These are phyloP conservation scores for Nixonia krombeini DNA, from an alignment of 1,140 invertebrate species.

Conservation along the genomic window DNA sequence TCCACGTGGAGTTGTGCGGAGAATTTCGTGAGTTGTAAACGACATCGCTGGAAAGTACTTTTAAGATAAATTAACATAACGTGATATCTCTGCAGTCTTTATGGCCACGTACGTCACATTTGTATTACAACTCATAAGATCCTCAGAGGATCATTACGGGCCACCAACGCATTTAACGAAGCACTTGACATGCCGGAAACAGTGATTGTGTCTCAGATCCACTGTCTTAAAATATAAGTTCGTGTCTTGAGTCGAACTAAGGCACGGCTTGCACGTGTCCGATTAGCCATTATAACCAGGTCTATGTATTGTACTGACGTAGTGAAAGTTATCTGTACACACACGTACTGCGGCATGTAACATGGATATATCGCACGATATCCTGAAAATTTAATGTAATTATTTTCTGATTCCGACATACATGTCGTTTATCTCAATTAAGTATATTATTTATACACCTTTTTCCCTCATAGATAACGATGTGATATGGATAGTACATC, in stretches of 20 bases:
- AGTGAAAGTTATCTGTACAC: slow-evolving; percentile 21
- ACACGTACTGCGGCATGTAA: not conserved
- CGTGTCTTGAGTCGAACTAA: slow-evolving; percentile 5
- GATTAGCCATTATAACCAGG: slow-evolving; percentile 7
- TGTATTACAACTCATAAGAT: not conserved
- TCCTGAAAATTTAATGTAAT: too few relatives aligned
- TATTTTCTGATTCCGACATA: too few relatives aligned
- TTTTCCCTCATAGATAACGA: too few relatives aligned
- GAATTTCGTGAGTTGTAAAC: too few relatives aligned
- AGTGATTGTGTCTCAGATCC: slow-evolving; percentile 16
- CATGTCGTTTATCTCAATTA: too few relatives aligned
- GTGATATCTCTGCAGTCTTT: not conserved
- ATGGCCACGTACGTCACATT: not conserved
- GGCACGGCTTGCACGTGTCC: slow-evolving; percentile 18
- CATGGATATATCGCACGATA: not conserved
- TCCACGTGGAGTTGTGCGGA: too few relatives aligned
- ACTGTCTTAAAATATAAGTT: slow-evolving; percentile 24
- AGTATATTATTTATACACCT: too few relatives aligned
- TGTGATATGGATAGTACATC: too few relatives aligned
- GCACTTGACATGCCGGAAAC: slow-evolving; percentile 19
- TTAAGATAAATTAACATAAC: too few relatives aligned
- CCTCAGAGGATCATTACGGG: slow-evolving; percentile 1
- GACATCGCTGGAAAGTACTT: too few relatives aligned
- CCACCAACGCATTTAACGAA: slow-evolving; percentile 19
- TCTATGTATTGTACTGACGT: slow-evolving; percentile 12